Evolutionary conservation across 2,113 vertebrate genomes (phyloP), one percentile per base, ranked within the genome.

Genomic region (Sminthopsis crassicaudata): DNA sequence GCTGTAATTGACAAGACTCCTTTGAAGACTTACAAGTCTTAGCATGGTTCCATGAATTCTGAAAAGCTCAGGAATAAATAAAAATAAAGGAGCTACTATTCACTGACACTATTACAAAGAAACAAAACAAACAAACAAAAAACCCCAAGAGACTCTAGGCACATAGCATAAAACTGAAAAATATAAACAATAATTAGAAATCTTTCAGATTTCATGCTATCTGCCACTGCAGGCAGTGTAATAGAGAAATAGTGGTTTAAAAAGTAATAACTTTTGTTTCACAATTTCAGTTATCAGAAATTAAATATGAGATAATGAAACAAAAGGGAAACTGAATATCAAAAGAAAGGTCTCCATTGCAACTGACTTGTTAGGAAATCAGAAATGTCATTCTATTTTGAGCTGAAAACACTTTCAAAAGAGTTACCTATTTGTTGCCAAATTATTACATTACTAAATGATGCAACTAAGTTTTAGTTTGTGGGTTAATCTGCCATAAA

Each of bases 21-120:
- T 57, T 76, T n/a, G 48, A 96, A 89, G 89, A 94, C 60, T 92
- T 25, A 95, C 22, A 93, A 42, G 93, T 93, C 51, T 93, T 91
- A 93, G 52, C 53, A 50, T 36, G 90, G 53, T 57, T 92, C 10
- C 96, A 91, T 24, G 91, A 95, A 96, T 90, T 92, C 8, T 93
- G 94, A 55, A 92, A 93, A 93, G 93, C 89, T 91, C 57, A 91
- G 46, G 23, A 88, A 95, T 89, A 60, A 89, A 92, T 25, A 97
- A 96, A 97, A 30, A 10, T 91, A 42, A 90, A 60, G 36, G 30
- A 95, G 46, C 90, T 94, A 90, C 46, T 51, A 9, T 51, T 92
- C 0, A 53, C 91, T 50, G 89, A 26, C 93, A 53, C 23, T 96
- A 53, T 2, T 16, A 67, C 60, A 67, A 67, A 67, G 60, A 93